Evolutionary conservation across 2,797 vertebrate species (phyloP), one percentile per base, ranked within the genome.

Genomic region (Pempheris klunzingeri): DNA sequence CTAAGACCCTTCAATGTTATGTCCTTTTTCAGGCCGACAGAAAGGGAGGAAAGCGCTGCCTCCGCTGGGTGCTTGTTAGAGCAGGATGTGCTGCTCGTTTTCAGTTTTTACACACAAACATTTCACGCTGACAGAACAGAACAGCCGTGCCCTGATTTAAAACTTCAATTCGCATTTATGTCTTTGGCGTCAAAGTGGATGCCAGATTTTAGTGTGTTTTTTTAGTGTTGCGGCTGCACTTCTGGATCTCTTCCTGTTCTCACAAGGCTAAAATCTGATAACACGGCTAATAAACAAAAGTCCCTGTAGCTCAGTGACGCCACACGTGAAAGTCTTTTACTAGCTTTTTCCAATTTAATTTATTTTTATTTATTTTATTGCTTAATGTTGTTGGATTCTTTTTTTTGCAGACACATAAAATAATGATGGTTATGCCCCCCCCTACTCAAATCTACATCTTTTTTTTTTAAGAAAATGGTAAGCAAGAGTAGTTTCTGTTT

Each of bases 331-430:
- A 83, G 28, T 83, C 44, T 83, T 62, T 78, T 80, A 62, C 39
- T 82, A 64, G 24, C 71, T 82, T 74, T 74, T 69, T 77, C 39
- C 49, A 80, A 80, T 90, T 90, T 92, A 85, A 92, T 92, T 93
- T 93, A 92, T 92, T 92, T 85, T 90, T 78, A 93, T 93, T 93
- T 94, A 93, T 92, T 93, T 89, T 69, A 54, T 83, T 80, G 79
- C 68, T 70, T 50, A n/a, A 78, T 68, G 34, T 75, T 85, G 65
- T 84, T 80, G 65, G 46, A 77, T 82, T 28, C 78, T 71, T 20
- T 85, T 78, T 83, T 85, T 78, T 83, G 61, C 43, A 13, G 54
- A 60, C 47, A 24, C 66, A 70, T 63, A 57, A 80, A 81, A 55
- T 58, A 24, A 36, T 60, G 32, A 43, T 44, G 4, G 28, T 68